Percentiles rank a stretch among this genome's conserved stretches.
These are phyloP conservation scores for Urophycis tenuis DNA, from an alignment of 2,797 vertebrate genomes.

Conservation along the genomic window DNA sequence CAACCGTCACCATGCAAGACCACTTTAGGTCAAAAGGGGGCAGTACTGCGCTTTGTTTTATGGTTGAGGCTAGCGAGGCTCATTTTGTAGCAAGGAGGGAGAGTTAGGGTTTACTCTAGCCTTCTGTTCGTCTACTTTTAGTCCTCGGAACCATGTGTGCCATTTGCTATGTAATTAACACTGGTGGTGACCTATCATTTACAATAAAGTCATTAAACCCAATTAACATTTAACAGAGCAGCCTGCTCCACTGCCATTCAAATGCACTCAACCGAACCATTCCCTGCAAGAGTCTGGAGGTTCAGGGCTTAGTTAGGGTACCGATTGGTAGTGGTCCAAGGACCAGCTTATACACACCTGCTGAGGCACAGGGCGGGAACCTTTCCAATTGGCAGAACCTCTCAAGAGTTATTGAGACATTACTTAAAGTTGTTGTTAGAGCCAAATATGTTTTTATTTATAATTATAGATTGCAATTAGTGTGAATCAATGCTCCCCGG, in stretches of 20 bases:
- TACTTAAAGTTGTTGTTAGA: neutral
- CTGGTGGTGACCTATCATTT: conserved; percentile 3
- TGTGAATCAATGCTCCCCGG: neutral
- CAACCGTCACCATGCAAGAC: neutral
- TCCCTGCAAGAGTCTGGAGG: neutral
- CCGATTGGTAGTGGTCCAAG: neutral
- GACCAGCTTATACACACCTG: neutral
- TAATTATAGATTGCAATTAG: no score
- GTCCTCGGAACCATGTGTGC: conserved; percentile 22
- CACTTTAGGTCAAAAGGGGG: neutral
- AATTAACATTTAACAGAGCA: conserved; percentile 37
- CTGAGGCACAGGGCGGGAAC: neutral
- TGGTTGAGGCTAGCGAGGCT: neutral
- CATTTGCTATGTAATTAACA: conserved; percentile 37
- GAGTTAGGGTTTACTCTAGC: no score
- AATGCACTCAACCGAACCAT: conserved; percentile 18
- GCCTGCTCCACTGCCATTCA: conserved; percentile 12
- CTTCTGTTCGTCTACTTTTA: neutral
- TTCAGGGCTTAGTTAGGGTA: neutral
- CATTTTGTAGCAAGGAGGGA: neutral
- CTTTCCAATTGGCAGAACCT: neutral
- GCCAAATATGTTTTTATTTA: no score
- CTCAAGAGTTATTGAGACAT: neutral
- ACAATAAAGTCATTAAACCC: conserved; percentile 22
- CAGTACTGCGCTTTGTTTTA: neutral